Evolutionary conservation across 2,888 invertebrate genomes (phyloP).

Genomic region (Leptopilina drosophilae): DNA sequence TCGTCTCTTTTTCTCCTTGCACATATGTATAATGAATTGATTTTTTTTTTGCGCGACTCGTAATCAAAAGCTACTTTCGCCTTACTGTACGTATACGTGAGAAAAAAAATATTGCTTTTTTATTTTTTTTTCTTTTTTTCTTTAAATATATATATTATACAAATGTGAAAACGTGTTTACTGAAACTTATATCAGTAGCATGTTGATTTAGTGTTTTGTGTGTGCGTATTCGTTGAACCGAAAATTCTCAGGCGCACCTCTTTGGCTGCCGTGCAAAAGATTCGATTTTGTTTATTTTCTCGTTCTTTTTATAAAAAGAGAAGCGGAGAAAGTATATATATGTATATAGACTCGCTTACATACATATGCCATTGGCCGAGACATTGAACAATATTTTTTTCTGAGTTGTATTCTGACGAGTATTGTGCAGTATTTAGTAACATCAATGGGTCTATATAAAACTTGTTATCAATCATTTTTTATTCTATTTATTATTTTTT

Average conservation of each 20-base stretch:
- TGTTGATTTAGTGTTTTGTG: slow-evolving; percentile 38
- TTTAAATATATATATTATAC: not conserved
- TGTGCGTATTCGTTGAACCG: slow-evolving; percentile 37
- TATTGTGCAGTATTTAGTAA: not conserved
- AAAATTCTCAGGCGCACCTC: slow-evolving; percentile 38
- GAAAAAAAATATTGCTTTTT: too few relatives aligned
- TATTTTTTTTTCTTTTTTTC: not conserved
- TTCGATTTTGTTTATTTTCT: slow-evolving; percentile 50
- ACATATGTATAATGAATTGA: too few relatives aligned
- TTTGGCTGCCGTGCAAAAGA: slow-evolving; percentile 23
- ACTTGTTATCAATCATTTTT: slow-evolving; percentile 2
- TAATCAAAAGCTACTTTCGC: too few relatives aligned
- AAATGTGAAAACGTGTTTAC: slow-evolving; percentile 21
- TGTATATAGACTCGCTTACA: not conserved
- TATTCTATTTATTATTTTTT: too few relatives aligned
- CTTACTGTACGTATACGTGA: too few relatives aligned
- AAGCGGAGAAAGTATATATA: slow-evolving; percentile 49
- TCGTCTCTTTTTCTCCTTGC: too few relatives aligned
- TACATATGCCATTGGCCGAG: slow-evolving; percentile 46
- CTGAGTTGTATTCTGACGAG: slow-evolving; percentile 29
- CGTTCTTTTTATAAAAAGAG: slow-evolving; percentile 33
- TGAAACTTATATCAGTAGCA: slow-evolving; percentile 3
- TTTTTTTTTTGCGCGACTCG: too few relatives aligned
- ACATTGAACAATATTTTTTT: slow-evolving; percentile 53
- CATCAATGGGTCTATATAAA: slow-evolving; percentile 26